Percentiles rank a stretch among this genome's conserved stretches.
Evolutionary conservation across 2,888 invertebrate genomes (phyloP).

Genomic region (Drosophila antonietae): DNA sequence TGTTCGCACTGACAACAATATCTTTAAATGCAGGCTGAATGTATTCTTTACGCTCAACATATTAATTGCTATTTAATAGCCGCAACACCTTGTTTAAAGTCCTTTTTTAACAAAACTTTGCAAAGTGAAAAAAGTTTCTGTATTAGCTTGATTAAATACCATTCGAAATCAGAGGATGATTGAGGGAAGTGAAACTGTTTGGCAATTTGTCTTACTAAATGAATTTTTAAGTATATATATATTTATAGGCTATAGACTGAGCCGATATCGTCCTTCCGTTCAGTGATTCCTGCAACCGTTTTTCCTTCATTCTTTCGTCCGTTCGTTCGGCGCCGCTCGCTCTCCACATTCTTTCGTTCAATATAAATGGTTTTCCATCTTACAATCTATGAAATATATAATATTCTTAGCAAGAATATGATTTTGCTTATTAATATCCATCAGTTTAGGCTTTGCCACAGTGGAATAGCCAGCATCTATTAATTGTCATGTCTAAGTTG

Average conservation of each 20-base stretch:
- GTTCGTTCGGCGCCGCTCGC: too few species aligned
- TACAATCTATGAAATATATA: too few species aligned
- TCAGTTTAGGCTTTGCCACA: conserved; percentile 32
- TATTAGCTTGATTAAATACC: too few species aligned
- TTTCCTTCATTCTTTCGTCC: too few species aligned
- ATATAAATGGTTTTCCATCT: too few species aligned
- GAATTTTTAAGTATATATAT: too few species aligned
- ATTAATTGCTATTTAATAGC: conserved; percentile 3
- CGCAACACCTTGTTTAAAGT: not conserved
- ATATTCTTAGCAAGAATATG: not conserved
- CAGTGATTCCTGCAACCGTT: too few species aligned
- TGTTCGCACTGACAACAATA: not conserved
- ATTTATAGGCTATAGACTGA: too few species aligned
- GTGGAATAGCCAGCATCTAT: conserved; percentile 27
- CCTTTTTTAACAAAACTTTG: not conserved
- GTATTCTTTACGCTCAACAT: not conserved
- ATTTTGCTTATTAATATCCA: not conserved
- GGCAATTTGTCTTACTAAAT: too few species aligned
- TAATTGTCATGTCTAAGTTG: not conserved
- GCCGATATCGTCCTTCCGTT: too few species aligned
- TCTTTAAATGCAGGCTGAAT: not conserved
- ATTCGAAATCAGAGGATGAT: not conserved
- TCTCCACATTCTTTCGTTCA: too few species aligned
- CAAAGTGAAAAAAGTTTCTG: not conserved
- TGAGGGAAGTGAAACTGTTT: not conserved